These are phyloP conservation scores for Zhengitettix transpicula DNA, from an alignment of 2,888 invertebrate genomes.

Conservation along the genomic window DNA sequence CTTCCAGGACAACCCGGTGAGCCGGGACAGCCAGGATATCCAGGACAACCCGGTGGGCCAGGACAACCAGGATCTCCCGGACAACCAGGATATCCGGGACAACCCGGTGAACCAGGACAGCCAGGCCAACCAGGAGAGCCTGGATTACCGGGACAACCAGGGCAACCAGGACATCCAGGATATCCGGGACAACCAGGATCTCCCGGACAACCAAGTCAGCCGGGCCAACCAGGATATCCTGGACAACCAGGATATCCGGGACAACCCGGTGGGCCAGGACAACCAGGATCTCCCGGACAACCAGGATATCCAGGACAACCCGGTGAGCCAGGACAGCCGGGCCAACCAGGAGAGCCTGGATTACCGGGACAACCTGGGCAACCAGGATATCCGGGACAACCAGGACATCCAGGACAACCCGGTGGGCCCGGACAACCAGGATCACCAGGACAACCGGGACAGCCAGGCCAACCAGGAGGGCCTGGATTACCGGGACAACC, in stretches of 20 bases:
- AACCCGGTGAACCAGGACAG: constrained; percentile 22
- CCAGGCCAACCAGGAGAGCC: constrained; percentile 14
- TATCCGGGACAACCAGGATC: constrained; percentile 2
- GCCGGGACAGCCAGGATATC: constrained; percentile 11
- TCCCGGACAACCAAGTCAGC: constrained; percentile 6
- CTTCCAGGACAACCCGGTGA: constrained; percentile 4
- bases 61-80: constrained; percentile 16
- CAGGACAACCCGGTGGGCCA: constrained; percentile 17
- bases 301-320: constrained; percentile 18
- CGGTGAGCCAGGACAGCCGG: constrained; percentile 11
- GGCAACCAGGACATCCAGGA: constrained; percentile 3
- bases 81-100: constrained; percentile 5
- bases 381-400: constrained; percentile 7
- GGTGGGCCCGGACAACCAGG: constrained; percentile 15
- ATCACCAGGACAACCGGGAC: constrained; percentile 15
- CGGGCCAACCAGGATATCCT: constrained; percentile 15
- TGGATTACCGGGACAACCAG: constrained; percentile 10
- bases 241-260: constrained; percentile 17
- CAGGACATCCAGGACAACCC: constrained; percentile 11
- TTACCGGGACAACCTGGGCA: constrained; percentile 1
- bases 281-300: constrained; percentile 20
- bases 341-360: constrained; percentile 6
- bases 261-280: constrained; percentile 11
- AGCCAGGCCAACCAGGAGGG: constrained; percentile 5
- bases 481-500: constrained; percentile 23